These are phyloP conservation scores for Otocyon megalotis DNA, from an alignment of 2,113 vertebrate species.

Conservation along the genomic window DNA sequence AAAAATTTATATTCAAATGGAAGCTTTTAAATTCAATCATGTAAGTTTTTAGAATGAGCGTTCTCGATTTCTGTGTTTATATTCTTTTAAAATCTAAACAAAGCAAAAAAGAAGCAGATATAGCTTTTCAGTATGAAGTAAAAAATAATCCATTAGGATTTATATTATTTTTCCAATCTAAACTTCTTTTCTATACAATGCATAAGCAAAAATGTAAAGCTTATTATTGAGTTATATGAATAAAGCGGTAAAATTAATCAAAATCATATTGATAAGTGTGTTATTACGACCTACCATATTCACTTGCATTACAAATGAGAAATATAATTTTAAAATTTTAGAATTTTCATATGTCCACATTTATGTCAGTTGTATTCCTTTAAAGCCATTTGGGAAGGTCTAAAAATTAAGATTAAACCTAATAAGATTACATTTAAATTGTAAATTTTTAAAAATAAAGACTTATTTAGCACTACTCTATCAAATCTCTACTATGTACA, in stretches of 20 bases:
- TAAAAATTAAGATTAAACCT: slow-evolving; percentile 10
- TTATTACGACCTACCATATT: background rate
- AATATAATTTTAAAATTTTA: background rate
- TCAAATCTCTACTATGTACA: background rate
- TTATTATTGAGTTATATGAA: background rate
- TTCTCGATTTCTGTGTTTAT: background rate
- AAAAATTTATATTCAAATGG: background rate
- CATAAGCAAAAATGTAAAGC: background rate
- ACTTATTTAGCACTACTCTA: background rate
- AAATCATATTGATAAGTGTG: background rate
- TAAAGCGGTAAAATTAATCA: background rate
- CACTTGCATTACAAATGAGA: background rate
- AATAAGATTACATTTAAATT: background rate
- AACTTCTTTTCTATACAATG: background rate
- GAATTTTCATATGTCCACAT: background rate
- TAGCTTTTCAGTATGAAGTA: background rate
- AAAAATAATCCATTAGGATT: background rate
- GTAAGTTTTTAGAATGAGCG: background rate
- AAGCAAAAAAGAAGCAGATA: background rate
- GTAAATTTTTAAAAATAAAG: background rate
- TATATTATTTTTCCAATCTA: background rate
- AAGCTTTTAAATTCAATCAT: background rate
- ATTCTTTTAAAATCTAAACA: background rate
- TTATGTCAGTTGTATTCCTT: background rate
- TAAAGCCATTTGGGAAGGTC: background rate